phyloP scores from a whole-genome alignment of 2,113 vertebrate species.

The Datnioides undecimradiatus region DNA sequence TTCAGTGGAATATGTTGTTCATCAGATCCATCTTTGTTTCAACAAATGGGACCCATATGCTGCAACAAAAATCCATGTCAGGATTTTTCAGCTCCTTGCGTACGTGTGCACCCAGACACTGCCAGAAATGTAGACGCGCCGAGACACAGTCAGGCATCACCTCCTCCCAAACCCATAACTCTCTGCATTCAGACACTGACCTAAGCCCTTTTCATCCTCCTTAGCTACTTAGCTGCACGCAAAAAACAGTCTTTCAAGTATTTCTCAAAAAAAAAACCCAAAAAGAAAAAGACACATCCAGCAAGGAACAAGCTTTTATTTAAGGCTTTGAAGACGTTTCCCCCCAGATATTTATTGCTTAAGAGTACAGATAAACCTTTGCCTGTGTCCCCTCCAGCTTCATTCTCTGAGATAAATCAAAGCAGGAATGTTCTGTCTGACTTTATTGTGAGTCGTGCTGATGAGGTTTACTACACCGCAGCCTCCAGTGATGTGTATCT shows the following conservation, averaged over 20 bases:
- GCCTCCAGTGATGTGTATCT: constrained; percentile 22
- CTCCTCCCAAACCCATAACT: constrained; percentile 49
- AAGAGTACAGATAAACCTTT: constrained; percentile 41
- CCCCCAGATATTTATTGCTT: constrained; percentile 50
- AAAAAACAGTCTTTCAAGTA: constrained; percentile 42
- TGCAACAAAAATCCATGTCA: background rate
- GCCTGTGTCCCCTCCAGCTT: constrained; percentile 14
- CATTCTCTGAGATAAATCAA: constrained; percentile 59
- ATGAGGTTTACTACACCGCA: constrained; percentile 43
- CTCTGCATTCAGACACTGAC: constrained; percentile 8
- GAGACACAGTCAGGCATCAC: constrained; percentile 7
- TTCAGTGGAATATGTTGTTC: background rate
- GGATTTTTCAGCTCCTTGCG: constrained; percentile 4
- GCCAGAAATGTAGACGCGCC: constrained; percentile 5
- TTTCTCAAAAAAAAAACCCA: constrained; percentile 39
- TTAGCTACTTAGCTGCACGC: constrained; percentile 12
- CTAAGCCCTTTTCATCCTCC: constrained; percentile 29
- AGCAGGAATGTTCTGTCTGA: constrained; percentile 56
- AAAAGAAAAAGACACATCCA: constrained; percentile 39
- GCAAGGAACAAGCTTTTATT: constrained; percentile 27
- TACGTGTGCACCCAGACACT: constrained; percentile 21
- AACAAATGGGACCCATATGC: background rate
- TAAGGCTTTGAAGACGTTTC: constrained; percentile 1
- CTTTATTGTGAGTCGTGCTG: constrained; percentile 43
- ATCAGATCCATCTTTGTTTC: background rate